phyloP scores from a whole-genome alignment of 2,797 vertebrate species.

The Notamacropus eugenii region DNA sequence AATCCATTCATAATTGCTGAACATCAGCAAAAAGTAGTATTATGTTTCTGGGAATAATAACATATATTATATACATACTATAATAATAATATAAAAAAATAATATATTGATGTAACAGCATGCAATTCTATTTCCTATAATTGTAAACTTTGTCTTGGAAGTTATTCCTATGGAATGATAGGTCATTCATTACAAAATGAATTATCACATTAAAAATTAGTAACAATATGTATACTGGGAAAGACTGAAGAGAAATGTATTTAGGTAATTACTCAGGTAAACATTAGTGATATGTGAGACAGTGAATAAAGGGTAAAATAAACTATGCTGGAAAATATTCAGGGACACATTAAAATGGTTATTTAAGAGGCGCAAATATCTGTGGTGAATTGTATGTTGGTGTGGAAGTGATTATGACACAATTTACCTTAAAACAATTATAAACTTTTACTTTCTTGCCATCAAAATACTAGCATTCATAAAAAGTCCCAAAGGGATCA shows the following conservation, averaged over 20 bases:
- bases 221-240: neutral
- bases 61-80: too few species aligned
- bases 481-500: constrained; percentile 34
- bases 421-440: neutral
- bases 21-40: neutral
- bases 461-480: neutral
- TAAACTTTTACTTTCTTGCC: neutral
- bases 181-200: neutral
- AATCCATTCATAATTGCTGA: neutral
- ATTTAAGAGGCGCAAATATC: neutral
- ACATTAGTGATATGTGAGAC: neutral
- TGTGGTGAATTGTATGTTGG: neutral
- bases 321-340: neutral
- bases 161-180: neutral
- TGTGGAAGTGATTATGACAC: neutral
- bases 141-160: neutral
- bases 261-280: neutral
- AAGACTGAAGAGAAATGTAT: neutral
- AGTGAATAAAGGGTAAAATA: neutral
- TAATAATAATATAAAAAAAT: neutral
- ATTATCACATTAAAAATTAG: neutral
- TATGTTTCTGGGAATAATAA: neutral
- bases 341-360: neutral
- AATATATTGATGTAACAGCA: neutral
- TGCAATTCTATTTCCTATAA: neutral